These are phyloP conservation scores for Liopterus haemorrhoidalis DNA, from an alignment of 2,888 invertebrate genomes.

Conservation along the genomic window DNA sequence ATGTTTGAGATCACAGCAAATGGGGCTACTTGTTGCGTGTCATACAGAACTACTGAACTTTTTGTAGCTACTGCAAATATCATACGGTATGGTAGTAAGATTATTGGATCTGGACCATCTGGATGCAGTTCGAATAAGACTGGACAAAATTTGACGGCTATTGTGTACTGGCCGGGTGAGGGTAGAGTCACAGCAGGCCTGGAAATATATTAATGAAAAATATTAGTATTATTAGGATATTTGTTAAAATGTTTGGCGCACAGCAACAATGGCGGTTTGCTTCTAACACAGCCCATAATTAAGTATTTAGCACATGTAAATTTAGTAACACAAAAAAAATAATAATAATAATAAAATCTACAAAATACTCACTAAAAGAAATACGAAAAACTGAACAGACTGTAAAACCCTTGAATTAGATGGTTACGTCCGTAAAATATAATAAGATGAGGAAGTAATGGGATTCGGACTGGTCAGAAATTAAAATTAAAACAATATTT, in stretches of 20 bases:
- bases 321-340: no score
- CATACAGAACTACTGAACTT: conserved; percentile 78
- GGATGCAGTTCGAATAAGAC: conserved; percentile 58
- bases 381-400: no score
- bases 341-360: no score
- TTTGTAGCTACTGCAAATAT: conserved; percentile 89
- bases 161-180: conserved; percentile 71
- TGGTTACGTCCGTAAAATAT: no score
- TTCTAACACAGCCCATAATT: conserved; percentile 12
- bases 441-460: no score
- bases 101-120: conserved; percentile 50
- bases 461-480: no score
- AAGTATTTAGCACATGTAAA: no score
- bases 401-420: no score
- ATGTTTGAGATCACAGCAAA: conserved; percentile 77
- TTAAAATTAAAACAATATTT: no score
- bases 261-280: no score
- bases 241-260: no score
- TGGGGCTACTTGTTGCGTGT: conserved; percentile 76
- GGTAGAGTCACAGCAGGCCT: conserved; percentile 78
- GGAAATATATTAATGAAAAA: conserved; percentile 38
- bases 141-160: conserved; percentile 80
- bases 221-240: not conserved
- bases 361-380: no score
- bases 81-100: conserved; percentile 69